A percentile compares a stretch with the other conserved stretches of the same genome.
These are phyloP conservation scores for Tetraodon nigroviridis DNA, from an alignment of 2,113 vertebrate genomes.

Conservation along the genomic window DNA sequence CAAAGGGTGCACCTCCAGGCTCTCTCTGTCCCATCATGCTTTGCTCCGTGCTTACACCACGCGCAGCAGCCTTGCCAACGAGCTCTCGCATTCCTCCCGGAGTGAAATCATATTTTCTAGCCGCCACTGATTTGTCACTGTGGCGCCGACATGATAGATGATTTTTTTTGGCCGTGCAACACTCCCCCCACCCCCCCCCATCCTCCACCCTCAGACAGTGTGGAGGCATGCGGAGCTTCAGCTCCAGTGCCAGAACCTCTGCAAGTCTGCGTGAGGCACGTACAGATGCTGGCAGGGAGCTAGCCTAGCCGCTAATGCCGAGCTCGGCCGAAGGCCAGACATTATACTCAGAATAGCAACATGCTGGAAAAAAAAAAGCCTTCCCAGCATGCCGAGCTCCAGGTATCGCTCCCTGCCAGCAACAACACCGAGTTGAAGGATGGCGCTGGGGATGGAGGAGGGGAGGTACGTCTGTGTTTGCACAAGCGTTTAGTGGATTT, in stretches of 20 bases:
- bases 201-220: constrained; percentile 20
- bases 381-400: constrained; percentile 69
- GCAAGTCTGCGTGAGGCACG: constrained; percentile 26
- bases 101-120: constrained; percentile 60
- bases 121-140: constrained; percentile 54
- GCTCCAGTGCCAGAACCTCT: constrained; percentile 38
- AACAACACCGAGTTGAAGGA: constrained; percentile 56
- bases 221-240: constrained; percentile 40
- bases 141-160: constrained; percentile 61
- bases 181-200: constrained; percentile 2
- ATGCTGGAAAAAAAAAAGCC: constrained; percentile 64
- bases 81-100: constrained; percentile 48
- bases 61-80: constrained; percentile 13
- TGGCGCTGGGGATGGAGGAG: not conserved
- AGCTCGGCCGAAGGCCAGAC: constrained; percentile 59
- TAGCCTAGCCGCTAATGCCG: constrained; percentile 41
- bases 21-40: constrained; percentile 20
- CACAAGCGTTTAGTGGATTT: constrained; percentile 5
- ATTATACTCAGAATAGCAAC: constrained; percentile 76
- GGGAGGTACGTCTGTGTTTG: constrained; percentile 30
- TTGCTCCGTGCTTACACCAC: constrained; percentile 2
- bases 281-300: constrained; percentile 56
- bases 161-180: constrained; percentile 53
- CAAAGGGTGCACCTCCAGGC: not conserved
- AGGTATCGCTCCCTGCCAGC: constrained; percentile 64